Evolutionary conservation across 2,888 invertebrate genomes (phyloP).

Genomic region (Eretmocerus hayati): DNA sequence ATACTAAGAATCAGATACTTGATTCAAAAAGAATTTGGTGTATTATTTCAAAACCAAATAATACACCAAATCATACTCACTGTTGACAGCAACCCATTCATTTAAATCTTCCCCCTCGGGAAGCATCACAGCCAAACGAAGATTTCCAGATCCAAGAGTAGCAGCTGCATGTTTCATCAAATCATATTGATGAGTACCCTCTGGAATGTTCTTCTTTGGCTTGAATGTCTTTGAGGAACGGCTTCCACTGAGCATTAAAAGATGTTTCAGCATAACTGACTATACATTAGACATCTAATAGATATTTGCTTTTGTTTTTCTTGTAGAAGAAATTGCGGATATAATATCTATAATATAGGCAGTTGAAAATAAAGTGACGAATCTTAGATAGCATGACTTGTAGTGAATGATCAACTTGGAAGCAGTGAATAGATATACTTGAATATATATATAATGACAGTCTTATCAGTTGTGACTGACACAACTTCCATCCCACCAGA

Average conservation of each 20-base stretch:
- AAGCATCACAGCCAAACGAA: slow-evolving; percentile 89
- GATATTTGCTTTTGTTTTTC: slow-evolving; percentile 16
- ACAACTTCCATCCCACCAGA: slow-evolving; percentile 17
- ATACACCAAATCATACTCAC: slow-evolving; percentile 57
- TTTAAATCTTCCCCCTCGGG: slow-evolving; percentile 99
- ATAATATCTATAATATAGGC: slow-evolving; percentile 12
- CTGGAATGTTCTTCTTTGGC: slow-evolving; percentile 97
- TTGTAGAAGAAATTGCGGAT: slow-evolving; percentile 20
- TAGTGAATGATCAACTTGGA: too few species aligned
- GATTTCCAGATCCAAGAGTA: slow-evolving; percentile 94
- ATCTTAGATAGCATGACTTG: slow-evolving; percentile 21
- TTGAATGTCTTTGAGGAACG: slow-evolving; percentile 96
- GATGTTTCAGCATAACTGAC: slow-evolving; percentile 18
- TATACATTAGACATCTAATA: slow-evolving; percentile 22
- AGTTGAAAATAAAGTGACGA: slow-evolving; percentile 15
- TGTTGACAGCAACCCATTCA: slow-evolving; percentile 99
- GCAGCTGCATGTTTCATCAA: slow-evolving; percentile 99
- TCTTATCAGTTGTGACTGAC: slow-evolving; percentile 13
- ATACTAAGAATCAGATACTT: too few species aligned
- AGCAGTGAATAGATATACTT: too few species aligned
- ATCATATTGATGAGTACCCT: slow-evolving; percentile 98
- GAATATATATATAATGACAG: not conserved
- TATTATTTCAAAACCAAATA: not conserved
- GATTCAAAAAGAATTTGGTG: not conserved
- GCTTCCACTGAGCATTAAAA: slow-evolving; percentile 60